Conservation (phyloP, 1,140 invertebrate species). For the Scaptomyza pallida region DNA sequence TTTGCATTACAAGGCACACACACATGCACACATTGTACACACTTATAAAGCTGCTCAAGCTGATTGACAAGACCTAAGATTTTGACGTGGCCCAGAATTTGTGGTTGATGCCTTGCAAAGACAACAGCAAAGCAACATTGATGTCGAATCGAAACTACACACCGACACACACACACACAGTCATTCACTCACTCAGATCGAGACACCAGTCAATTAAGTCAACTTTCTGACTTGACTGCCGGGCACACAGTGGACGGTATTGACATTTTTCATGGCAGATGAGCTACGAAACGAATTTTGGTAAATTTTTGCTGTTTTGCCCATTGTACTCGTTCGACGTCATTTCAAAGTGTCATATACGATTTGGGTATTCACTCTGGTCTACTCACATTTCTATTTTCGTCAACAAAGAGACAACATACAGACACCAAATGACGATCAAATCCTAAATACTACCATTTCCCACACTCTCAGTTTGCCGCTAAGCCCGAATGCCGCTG, state of each 20-base stretch:
- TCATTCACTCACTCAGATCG: neutral
- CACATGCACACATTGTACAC: neutral
- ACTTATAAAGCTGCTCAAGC: constrained; percentile 17
- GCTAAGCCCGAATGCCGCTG: neutral
- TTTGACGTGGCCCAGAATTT: constrained; percentile 41
- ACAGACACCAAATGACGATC: constrained; percentile 3
- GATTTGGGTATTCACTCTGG: constrained; percentile 14
- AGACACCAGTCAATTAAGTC: constrained; percentile 36
- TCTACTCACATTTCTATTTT: constrained; percentile 31
- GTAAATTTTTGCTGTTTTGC: neutral
- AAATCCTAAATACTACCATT: constrained; percentile 23
- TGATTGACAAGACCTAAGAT: constrained; percentile 41
- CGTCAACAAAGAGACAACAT: constrained; percentile 20
- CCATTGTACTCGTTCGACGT: neutral
- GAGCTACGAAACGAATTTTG: neutral
- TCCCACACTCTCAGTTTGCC: neutral
- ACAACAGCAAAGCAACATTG: constrained; percentile 25
- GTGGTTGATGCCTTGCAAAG: constrained; percentile 28
- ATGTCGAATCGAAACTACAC: constrained; percentile 23
- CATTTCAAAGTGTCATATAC: constrained; percentile 24
- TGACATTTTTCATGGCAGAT: too few relatives aligned
- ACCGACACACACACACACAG: constrained; percentile 1
- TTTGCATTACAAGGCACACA: constrained; percentile 40
- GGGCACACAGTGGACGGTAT: neutral
- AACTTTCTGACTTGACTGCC: constrained; percentile 33